Base-by-base conservation (phyloP, 2,888 invertebrate genomes). In the Eilema sororculum region DNA sequence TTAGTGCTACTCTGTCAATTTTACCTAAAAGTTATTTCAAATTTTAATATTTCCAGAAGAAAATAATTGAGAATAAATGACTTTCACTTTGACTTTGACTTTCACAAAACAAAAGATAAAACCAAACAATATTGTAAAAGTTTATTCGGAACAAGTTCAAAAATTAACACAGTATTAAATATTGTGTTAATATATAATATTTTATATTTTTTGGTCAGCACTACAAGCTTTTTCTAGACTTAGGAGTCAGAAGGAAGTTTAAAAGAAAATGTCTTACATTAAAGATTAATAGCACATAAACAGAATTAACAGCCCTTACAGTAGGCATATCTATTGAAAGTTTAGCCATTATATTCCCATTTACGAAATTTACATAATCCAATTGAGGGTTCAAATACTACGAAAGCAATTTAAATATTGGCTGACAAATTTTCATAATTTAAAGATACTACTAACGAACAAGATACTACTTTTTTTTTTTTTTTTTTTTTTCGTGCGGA, bases 341-440 rank as follows among this genome's bases (percentile, higher is more conserved):
- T 87, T 86, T 81, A 69, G 79, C 78, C 82, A 87, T 86, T 86
- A 84, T 84, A 85, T 83, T 71, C 77, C 78, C 82, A 84, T 86
- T 87, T 78, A 78, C 79, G 68, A 84, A 87, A 78, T 84, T 86
- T 77, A 74, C 60, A 75, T 80, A 82, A 83, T 83, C 84, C 78
- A 80, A 82, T 83, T 67, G 83, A 80, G 76, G 81, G 77, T 63
- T 76, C 76, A 80, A 83, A 78, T 78, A 78, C 81, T 78, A 76
- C 79, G 81, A 78, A 76, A 82, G 71, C 64, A 69, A 75, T 83
- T 80, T 75, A 78, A 82, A 80, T 84, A 84, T 81, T 83, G 75
- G 74, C 71, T 84, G 81, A 84, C 83, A 80, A 82, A 79, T 83
- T 69, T 76, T 77, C 41, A 41, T 41, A 41, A 0, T 72, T 74